Evolutionary conservation across 2,797 vertebrate genomes (phyloP).

Genomic region (Helarctos malayanus): DNA sequence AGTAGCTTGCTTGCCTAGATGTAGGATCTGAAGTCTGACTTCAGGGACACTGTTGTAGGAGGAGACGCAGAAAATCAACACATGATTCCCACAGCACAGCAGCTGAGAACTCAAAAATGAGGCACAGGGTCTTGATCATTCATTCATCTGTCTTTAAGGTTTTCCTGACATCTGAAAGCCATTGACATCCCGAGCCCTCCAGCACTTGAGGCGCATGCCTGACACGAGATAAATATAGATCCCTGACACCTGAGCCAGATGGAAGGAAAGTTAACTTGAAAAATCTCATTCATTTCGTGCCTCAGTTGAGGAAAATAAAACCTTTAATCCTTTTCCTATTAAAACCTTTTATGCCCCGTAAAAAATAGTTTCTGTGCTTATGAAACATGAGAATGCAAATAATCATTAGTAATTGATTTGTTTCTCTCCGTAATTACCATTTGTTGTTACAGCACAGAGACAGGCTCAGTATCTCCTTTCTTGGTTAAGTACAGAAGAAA

Average conservation of each 20-base stretch:
- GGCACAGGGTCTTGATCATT: slow-evolving; percentile 48
- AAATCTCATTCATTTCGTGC: slow-evolving; percentile 56
- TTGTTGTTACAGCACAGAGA: not conserved
- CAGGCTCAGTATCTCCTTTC: not conserved
- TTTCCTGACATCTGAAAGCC: slow-evolving; percentile 63
- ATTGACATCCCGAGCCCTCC: slow-evolving; percentile 68
- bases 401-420: not conserved
- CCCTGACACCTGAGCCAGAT: slow-evolving; percentile 74
- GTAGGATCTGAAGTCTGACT: slow-evolving; percentile 22
- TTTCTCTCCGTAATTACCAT: not conserved
- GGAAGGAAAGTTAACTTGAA: slow-evolving; percentile 60
- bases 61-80: slow-evolving; percentile 79
- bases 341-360: slow-evolving; percentile 29
- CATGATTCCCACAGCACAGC: slow-evolving; percentile 68
- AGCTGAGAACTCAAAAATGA: slow-evolving; percentile 53
- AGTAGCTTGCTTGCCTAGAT: slow-evolving; percentile 56
- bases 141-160: slow-evolving; percentile 63
- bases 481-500: not conserved
- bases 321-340: slow-evolving; percentile 72
- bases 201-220: not conserved
- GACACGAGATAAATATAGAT: slow-evolving; percentile 82
- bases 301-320: slow-evolving; percentile 71
- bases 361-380: slow-evolving; percentile 5
- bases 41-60: slow-evolving; percentile 44
- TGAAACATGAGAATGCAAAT: slow-evolving; percentile 27